Conservation (phyloP, 2,888 invertebrate species). For the Syrphus vitripennis region DNA sequence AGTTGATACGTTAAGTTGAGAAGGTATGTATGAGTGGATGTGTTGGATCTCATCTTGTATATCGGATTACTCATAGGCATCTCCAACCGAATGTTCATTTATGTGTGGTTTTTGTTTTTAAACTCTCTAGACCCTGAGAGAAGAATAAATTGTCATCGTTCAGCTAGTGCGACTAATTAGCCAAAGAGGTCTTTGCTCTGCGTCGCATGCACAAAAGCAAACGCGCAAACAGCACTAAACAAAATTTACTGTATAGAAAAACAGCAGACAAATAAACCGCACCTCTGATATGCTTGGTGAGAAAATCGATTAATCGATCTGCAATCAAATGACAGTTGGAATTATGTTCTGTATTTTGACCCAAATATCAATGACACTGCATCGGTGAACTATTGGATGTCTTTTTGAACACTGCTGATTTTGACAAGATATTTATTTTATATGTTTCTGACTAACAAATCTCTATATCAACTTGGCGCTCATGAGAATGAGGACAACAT, state of each 20-base stretch:
- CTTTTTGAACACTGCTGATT: conserved; percentile 21
- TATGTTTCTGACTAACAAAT: not conserved
- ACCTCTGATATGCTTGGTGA: conserved; percentile 29
- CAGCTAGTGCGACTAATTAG: conserved; percentile 63
- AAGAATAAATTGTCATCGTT: conserved; percentile 49
- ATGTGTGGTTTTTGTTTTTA: conserved; percentile 46
- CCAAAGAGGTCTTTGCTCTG: conserved; percentile 68
- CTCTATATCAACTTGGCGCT: not conserved
- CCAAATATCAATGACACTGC: conserved; percentile 24
- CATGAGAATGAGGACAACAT: conserved; percentile 9
- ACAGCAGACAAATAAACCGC: conserved; percentile 1
- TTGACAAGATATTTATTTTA: conserved; percentile 38
- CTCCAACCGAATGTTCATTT: not conserved
- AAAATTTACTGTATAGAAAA: not conserved
- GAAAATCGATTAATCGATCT: conserved; percentile 70
- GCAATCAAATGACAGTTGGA: conserved; percentile 56
- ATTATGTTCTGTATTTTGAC: conserved; percentile 56
- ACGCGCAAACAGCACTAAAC: not conserved
- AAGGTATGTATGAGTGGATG: not conserved
- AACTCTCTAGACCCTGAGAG: conserved; percentile 62
- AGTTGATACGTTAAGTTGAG: conserved; percentile 27
- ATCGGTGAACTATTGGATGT: conserved; percentile 28
- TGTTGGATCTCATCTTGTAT: conserved; percentile 42
- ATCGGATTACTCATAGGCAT: conserved; percentile 41
- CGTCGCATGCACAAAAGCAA: conserved; percentile 3